Percentiles rank a stretch among this genome's conserved stretches.
These are phyloP conservation scores for Panthera leo DNA, from an alignment of 2,113 vertebrate genomes.

Conservation along the genomic window DNA sequence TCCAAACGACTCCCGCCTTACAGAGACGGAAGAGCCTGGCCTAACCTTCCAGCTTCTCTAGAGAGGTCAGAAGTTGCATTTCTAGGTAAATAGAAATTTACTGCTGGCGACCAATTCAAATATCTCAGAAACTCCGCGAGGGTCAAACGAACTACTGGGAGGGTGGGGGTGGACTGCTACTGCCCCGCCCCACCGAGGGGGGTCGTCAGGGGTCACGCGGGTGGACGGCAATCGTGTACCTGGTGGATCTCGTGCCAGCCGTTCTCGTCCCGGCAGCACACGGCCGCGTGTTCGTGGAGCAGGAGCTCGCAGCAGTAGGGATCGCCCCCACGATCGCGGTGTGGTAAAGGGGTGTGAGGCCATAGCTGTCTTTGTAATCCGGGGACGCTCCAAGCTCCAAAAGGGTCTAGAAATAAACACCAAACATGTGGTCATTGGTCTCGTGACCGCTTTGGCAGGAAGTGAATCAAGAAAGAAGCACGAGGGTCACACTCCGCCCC, in stretches of 20 bases:
- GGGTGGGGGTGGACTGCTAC: accelerated
- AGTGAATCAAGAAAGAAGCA: background rate
- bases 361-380: conserved; percentile 96
- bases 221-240: conserved; percentile 76
- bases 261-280: conserved; percentile 95
- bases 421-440: accelerated
- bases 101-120: accelerated
- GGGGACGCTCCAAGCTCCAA: conserved; percentile 95
- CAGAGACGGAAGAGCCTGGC: accelerated
- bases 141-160: accelerated
- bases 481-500: accelerated
- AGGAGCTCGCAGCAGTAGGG: conserved; percentile 95
- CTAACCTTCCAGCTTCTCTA: accelerated
- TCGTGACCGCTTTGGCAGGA: accelerated
- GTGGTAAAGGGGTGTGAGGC: conserved; percentile 95
- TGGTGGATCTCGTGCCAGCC: conserved; percentile 99
- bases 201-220: accelerated
- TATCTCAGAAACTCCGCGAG: background rate
- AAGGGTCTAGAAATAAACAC: conserved; percentile 86
- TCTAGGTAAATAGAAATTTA: background rate
- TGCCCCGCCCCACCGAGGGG: accelerated
- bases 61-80: background rate
- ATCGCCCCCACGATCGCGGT: conserved; percentile 94
- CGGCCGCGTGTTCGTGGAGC: conserved; percentile 89
- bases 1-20: accelerated